Evolutionary conservation across 2,113 vertebrate species (phyloP).

Genomic region (Gasterosteus aculeatus): DNA sequence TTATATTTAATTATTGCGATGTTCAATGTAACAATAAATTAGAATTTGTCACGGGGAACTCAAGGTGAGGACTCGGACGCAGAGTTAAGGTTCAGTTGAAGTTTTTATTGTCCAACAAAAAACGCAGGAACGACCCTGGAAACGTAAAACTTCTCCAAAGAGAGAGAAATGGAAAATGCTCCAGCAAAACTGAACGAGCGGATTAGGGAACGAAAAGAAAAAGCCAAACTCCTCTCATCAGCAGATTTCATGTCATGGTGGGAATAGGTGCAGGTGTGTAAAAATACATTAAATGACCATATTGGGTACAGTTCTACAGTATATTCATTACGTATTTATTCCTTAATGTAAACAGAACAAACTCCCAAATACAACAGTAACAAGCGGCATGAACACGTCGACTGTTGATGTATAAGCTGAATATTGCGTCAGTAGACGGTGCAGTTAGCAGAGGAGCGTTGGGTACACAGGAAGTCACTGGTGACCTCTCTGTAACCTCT

Average conservation of each 20-base stretch:
- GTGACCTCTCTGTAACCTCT: constrained; percentile 79
- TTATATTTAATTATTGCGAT: no score
- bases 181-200: no score
- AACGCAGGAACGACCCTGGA: no score
- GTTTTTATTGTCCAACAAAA: no score
- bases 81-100: no score
- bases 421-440: background rate
- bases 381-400: background rate
- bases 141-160: no score
- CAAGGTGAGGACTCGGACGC: no score
- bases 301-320: background rate
- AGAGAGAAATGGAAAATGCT: no score
- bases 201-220: no score
- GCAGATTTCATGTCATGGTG: background rate
- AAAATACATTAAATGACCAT: background rate
- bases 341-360: background rate
- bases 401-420: background rate
- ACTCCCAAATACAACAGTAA: background rate
- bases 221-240: background rate
- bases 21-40: no score
- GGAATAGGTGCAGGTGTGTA: background rate
- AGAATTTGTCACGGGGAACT: no score
- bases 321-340: background rate
- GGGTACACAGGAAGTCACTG: constrained; percentile 82
- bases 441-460: constrained; percentile 79